Evolutionary conservation across 2,888 invertebrate species (phyloP).

Genomic region (Cetonia aurata): DNA sequence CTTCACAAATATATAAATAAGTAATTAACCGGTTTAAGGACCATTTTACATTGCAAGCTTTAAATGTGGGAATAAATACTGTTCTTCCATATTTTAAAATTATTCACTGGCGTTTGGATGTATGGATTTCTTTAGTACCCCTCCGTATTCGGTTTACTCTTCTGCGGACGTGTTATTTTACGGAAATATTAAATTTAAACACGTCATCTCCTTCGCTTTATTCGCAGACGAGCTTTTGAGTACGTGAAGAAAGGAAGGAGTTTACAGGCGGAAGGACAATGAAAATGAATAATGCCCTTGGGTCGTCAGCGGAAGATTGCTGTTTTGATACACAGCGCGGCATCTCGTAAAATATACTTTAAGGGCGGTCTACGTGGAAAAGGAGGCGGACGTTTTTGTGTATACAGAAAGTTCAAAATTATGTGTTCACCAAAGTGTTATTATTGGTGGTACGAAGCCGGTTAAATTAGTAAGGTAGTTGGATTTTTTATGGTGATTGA

Average conservation of each 20-base stretch:
- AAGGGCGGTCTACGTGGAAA: not conserved
- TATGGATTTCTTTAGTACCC: conserved; percentile 7
- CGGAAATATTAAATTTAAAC: conserved; percentile 37
- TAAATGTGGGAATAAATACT: not conserved
- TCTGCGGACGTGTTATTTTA: conserved; percentile 17
- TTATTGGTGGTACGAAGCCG: conserved; percentile 8
- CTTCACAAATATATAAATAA: no score
- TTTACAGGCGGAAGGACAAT: conserved; percentile 29
- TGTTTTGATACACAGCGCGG: conserved; percentile 38
- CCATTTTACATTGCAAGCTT: not conserved
- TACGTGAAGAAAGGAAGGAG: conserved; percentile 13
- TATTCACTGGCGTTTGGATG: not conserved
- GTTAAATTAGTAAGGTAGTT: conserved; percentile 8
- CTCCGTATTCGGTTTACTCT: conserved; percentile 5
- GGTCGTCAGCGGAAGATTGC: conserved; percentile 37
- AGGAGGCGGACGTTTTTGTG: not conserved
- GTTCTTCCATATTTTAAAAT: not conserved
- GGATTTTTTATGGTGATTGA: no score
- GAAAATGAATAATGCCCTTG: conserved; percentile 42
- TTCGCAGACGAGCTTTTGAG: conserved; percentile 24
- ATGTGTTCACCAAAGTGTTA: not conserved
- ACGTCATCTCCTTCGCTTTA: conserved; percentile 23
- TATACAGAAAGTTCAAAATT: conserved; percentile 22
- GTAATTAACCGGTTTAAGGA: not conserved
- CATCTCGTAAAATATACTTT: conserved; percentile 27